Conservation (phyloP, 2,113 vertebrate species). For the Xyliphius kryptos region DNA sequence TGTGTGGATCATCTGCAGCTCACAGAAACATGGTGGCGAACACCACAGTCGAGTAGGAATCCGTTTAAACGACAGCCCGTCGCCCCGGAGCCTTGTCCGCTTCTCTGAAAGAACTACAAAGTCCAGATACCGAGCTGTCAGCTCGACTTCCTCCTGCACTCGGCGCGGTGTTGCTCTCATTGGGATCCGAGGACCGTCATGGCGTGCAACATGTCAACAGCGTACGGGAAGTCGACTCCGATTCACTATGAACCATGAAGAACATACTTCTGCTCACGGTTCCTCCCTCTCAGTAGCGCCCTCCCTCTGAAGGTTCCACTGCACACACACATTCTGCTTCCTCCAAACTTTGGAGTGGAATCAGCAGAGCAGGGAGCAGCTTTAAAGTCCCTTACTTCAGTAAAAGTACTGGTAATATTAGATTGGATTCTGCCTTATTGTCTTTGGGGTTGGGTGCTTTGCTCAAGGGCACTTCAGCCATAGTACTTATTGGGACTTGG, state of each 20-base stretch:
- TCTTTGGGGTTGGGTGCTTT: too few species aligned
- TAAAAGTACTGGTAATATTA: too few species aligned
- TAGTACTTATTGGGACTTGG: too few species aligned
- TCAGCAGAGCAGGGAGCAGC: too few species aligned
- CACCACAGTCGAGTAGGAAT: not conserved
- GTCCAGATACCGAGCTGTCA: slow-evolving; percentile 1
- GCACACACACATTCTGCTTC: not conserved
- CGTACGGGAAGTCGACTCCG: not conserved
- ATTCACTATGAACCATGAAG: not conserved
- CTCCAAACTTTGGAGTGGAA: too few species aligned
- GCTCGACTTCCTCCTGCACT: too few species aligned
- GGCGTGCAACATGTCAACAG: not conserved
- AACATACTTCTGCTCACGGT: not conserved
- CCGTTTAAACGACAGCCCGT: slow-evolving; percentile 36
- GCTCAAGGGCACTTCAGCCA: too few species aligned
- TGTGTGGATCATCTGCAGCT: too few species aligned
- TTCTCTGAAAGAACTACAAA: slow-evolving; percentile 34
- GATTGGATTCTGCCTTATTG: too few species aligned
- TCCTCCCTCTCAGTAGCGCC: not conserved
- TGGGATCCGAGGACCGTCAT: not conserved
- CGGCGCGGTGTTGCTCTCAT: not conserved
- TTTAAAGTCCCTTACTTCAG: too few species aligned
- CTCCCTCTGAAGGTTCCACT: not conserved
- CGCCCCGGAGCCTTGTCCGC: slow-evolving; percentile 59
- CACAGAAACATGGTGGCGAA: not conserved